Percentiles rank a stretch among this genome's conserved stretches.
Evolutionary conservation across 2,113 vertebrate genomes (phyloP).

Genomic region (Rostratula benghalensis): DNA sequence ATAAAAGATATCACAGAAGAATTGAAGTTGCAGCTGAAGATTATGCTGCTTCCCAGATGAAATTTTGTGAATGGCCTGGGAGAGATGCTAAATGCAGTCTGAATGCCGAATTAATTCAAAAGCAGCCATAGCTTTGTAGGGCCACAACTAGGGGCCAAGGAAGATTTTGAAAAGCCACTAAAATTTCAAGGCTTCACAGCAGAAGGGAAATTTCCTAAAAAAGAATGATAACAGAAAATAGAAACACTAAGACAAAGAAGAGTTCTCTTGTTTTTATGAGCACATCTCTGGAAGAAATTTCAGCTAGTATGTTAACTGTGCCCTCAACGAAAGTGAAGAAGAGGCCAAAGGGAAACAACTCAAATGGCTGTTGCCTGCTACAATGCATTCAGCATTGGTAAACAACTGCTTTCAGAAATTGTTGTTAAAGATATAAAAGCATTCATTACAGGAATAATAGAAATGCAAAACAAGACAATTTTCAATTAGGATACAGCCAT

Average conservation of each 20-base stretch:
- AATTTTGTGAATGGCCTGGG: not conserved
- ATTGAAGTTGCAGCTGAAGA: not conserved
- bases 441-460: not conserved
- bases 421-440: not conserved
- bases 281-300: not conserved
- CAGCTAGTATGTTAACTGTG: not conserved
- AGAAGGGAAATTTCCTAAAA: not conserved
- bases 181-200: not conserved
- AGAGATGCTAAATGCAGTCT: not conserved
- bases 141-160: rapidly evolving
- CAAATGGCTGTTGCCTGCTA: not conserved
- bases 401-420: not conserved
- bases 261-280: not conserved
- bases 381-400: not conserved
- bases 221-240: not conserved
- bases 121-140: not conserved
- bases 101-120: not conserved
- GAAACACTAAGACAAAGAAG: not conserved
- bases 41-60: not conserved
- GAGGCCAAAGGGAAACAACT: not conserved
- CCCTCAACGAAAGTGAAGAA: not conserved
- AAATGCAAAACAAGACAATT: not conserved
- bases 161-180: not conserved
- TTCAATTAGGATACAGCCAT: not conserved
- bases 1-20: not conserved